Evolutionary conservation across 2,888 invertebrate genomes (phyloP).

Genomic region (Drosophila mulleri): DNA sequence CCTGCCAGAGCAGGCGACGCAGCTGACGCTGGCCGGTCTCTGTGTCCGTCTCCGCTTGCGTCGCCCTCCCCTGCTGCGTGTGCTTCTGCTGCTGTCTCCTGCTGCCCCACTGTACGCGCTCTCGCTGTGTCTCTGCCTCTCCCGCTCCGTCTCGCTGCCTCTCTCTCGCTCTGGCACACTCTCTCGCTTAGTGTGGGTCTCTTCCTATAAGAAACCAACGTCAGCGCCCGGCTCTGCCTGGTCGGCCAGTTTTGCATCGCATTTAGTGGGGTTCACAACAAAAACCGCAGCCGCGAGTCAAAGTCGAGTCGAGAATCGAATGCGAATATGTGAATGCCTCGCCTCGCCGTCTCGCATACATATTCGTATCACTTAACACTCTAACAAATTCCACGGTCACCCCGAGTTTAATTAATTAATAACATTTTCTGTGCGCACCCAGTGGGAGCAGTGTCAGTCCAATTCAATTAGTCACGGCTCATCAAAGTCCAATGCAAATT

Average conservation of each 20-base stretch:
- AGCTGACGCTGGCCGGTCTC: conserved; percentile 68
- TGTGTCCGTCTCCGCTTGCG: conserved; percentile 17
- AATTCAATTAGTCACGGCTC: conserved; percentile 29
- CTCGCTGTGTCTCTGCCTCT: conserved; percentile 7
- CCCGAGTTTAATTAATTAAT: conserved; percentile 49
- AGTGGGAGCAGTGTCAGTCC: conserved; percentile 11
- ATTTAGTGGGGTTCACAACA: conserved; percentile 85
- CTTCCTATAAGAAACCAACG: conserved; percentile 73
- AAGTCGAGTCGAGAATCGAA: conserved; percentile 46
- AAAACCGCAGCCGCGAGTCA: conserved; percentile 74
- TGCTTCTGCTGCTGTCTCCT: conserved; percentile 7
- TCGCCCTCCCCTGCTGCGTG: conserved; percentile 2
- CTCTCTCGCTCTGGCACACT: conserved; percentile 9
- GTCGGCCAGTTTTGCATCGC: conserved; percentile 83
- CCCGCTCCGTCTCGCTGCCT: conserved; percentile 1
- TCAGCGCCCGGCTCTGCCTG: conserved; percentile 60
- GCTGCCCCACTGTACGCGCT: conserved; percentile 4
- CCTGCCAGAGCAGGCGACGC: conserved; percentile 28
- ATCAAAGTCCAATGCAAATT: conserved; percentile 26
- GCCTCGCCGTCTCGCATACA: conserved; percentile 15
- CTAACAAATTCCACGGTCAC: conserved; percentile 25
- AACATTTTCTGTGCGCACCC: conserved; percentile 25
- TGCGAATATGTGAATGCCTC: conserved; percentile 27
- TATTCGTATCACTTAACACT: conserved; percentile 38
- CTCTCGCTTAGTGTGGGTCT: conserved; percentile 46